Evolutionary conservation across 2,113 vertebrate genomes (phyloP), one percentile per base, ranked within the genome.

Genomic region (Micronycteris hirsuta): DNA sequence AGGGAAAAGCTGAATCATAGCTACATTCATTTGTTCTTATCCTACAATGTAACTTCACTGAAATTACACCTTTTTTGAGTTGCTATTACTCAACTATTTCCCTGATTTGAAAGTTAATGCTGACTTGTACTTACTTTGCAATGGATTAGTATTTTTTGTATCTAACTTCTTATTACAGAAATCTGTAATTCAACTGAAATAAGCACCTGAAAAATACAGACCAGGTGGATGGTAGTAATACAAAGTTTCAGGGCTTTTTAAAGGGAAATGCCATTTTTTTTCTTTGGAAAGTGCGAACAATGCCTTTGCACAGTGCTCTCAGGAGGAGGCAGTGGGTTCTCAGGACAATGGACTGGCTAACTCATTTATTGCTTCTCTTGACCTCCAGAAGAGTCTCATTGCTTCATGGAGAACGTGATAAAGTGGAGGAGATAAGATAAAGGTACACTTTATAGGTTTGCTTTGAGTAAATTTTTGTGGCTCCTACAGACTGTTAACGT

Each of bases 151-250:
- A 47, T 85, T 17, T 87, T 91, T 67, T 74, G 22, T 16, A 43
- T 82, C 93, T 91, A 73, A 71, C 9, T 85, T 83, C 49, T 71
- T 94, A 8, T 93, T 80, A 20, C 63, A 85, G 84, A 92, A 43
- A 61, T 33, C 71, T 94, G 7, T 71, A 94, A 90, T 82, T 26
- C 26, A 81, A 65, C 41, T 92, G 26, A 83, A 96, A 73, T 77
- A 68, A 83, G 33, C 26, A 58, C 17, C 63, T 93, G 83, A 74
- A 92, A 92, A 94, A 76, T 73, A 65, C 17, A 90, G 43, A 26
- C 5, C 38, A 58, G 15, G n/a, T 41, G 3, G 9, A 22, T 31
- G 24, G 22, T 65, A n/a, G 11, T 14, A 38, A 80, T 28, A n/a
- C 13, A 65, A 47, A 74, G 6, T 45, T 71, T 70, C 13, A 41